Percentiles rank a stretch among this genome's conserved stretches.
phyloP scores from a whole-genome alignment of 2,113 vertebrate species.

The Cariama cristata region DNA sequence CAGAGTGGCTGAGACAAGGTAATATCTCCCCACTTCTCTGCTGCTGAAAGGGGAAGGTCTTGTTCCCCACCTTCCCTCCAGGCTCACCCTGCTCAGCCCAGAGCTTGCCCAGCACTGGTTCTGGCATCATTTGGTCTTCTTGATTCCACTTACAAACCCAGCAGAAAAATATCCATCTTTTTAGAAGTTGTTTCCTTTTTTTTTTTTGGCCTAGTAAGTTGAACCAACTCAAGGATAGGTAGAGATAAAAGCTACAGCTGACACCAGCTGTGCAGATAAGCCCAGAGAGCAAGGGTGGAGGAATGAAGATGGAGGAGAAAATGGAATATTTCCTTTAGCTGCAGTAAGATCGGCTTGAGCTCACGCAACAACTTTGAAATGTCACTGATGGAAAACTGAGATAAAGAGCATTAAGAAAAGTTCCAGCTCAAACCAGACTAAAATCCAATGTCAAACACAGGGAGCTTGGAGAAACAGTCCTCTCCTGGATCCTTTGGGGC shows the following conservation, averaged over 20 bases:
- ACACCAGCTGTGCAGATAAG: slow-evolving; percentile 15
- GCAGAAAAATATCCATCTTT: not conserved
- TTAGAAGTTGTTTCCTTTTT: not conserved
- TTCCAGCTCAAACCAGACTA: not conserved
- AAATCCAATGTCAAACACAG: not conserved
- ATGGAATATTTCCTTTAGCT: not conserved
- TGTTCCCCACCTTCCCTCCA: not conserved
- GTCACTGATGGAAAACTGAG: not conserved
- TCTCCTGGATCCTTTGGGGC: not conserved
- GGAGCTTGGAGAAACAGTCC: not conserved
- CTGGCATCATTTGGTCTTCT: not conserved
- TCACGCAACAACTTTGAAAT: not conserved
- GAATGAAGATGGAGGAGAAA: not conserved
- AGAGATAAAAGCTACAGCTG: slow-evolving; percentile 20
- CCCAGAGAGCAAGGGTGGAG: not conserved
- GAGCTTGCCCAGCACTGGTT: not conserved
- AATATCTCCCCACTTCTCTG: not conserved
- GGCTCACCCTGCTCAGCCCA: not conserved
- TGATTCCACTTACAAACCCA: not conserved
- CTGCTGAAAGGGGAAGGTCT: not conserved
- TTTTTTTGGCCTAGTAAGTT: not conserved
- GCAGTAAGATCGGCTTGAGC: not conserved
- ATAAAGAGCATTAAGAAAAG: slow-evolving; percentile 13
- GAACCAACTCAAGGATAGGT: not conserved
- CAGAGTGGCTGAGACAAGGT: not conserved